phyloP scores from a whole-genome alignment of 2,797 vertebrate genomes.

The Protonibea diacanthus region DNA sequence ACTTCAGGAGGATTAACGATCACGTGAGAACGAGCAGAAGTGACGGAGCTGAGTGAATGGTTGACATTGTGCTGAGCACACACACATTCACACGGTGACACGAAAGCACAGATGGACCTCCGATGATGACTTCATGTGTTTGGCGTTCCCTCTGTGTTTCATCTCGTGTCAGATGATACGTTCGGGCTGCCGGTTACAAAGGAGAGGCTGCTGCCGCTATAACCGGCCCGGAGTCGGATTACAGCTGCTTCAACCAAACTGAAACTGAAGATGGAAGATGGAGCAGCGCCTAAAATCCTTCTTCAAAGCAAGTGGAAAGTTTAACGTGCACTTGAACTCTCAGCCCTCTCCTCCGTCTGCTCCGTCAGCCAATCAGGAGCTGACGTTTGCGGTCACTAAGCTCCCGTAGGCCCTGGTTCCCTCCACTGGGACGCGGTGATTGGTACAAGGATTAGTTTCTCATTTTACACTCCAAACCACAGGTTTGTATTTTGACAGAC shows the following conservation, averaged over 20 bases:
- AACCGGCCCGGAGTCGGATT: slow-evolving; percentile 52
- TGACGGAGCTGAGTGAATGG: not conserved
- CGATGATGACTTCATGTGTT: slow-evolving; percentile 16
- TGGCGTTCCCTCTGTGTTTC: slow-evolving; percentile 21
- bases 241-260: slow-evolving; percentile 43
- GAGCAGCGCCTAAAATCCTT: slow-evolving; percentile 37
- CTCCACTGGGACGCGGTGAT: slow-evolving; percentile 25
- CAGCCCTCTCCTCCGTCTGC: slow-evolving; percentile 6
- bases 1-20: slow-evolving; percentile 1
- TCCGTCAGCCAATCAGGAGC: slow-evolving; percentile 39
- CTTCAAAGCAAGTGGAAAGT: slow-evolving; percentile 53
- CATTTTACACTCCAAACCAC: slow-evolving; percentile 12
- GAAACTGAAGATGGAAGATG: slow-evolving; percentile 65
- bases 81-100: slow-evolving; percentile 35
- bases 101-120: slow-evolving; percentile 21
- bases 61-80: slow-evolving; percentile 6
- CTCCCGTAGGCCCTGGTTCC: slow-evolving; percentile 22
- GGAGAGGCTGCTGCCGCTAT: slow-evolving; percentile 37
- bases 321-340: slow-evolving; percentile 54
- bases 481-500: not conserved
- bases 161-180: slow-evolving; percentile 57
- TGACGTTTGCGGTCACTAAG: slow-evolving; percentile 10
- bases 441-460: slow-evolving; percentile 31
- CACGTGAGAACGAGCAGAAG: not conserved
- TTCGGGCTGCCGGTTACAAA: slow-evolving; percentile 40